A percentile compares a stretch with the other conserved stretches of the same genome.
phyloP scores from a whole-genome alignment of 1,140 invertebrate genomes.

The Xylocopa sonorina region DNA sequence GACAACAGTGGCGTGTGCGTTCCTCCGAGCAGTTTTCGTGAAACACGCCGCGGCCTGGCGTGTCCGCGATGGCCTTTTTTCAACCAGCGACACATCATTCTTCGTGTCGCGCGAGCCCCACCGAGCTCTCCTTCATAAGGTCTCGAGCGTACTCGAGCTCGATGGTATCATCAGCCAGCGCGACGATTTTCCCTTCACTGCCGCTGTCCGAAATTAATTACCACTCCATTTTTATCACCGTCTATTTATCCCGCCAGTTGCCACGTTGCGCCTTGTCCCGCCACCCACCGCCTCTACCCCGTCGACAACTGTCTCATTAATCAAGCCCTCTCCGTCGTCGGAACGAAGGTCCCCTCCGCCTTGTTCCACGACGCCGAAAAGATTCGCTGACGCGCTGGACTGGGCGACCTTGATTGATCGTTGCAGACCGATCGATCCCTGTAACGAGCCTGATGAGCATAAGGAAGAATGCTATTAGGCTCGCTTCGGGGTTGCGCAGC shows the following conservation, averaged over 20 bases:
- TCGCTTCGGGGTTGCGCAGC: too few relatives aligned
- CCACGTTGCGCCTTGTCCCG: slow-evolving; percentile 67
- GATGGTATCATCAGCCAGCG: slow-evolving; percentile 53
- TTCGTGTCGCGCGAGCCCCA: slow-evolving; percentile 48
- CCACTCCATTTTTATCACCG: slow-evolving; percentile 74
- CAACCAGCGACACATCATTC: slow-evolving; percentile 56
- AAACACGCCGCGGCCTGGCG: too few relatives aligned
- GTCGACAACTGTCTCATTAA: slow-evolving; percentile 72
- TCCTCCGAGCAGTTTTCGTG: too few relatives aligned
- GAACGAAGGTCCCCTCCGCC: slow-evolving; percentile 54
- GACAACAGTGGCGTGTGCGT: too few relatives aligned
- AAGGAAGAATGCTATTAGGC: slow-evolving; percentile 10
- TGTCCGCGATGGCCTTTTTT: slow-evolving; percentile 45
- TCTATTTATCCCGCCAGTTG: slow-evolving; percentile 73
- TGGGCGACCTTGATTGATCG: slow-evolving; percentile 64
- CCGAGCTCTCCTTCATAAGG: slow-evolving; percentile 64
- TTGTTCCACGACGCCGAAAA: slow-evolving; percentile 42
- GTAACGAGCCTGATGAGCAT: slow-evolving; percentile 45
- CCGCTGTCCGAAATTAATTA: slow-evolving; percentile 73
- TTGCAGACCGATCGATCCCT: slow-evolving; percentile 54
- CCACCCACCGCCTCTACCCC: too few relatives aligned
- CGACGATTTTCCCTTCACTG: slow-evolving; percentile 58
- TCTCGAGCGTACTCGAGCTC: slow-evolving; percentile 64
- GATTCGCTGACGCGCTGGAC: slow-evolving; percentile 49
- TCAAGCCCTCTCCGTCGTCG: slow-evolving; percentile 67